phyloP scores from a whole-genome alignment of 2,888 invertebrate species.

The Enoplolaimus lenunculus region DNA sequence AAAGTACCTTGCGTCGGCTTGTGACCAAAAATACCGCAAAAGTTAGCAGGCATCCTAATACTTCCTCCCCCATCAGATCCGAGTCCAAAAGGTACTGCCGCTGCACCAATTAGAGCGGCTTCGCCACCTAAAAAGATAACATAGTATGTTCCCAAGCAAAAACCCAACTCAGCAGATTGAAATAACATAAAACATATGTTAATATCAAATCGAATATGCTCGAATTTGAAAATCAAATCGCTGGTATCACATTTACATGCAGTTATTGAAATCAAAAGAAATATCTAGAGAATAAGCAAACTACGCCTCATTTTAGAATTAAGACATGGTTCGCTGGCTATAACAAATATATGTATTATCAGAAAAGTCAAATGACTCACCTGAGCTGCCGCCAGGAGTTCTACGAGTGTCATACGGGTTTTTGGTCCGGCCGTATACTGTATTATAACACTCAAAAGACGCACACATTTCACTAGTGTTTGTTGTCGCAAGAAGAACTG shows the following conservation, averaged over 20 bases:
- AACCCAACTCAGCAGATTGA: no score
- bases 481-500: slow-evolving; percentile 63
- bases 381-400: slow-evolving; percentile 60
- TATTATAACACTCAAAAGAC: slow-evolving; percentile 69
- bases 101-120: slow-evolving; percentile 53
- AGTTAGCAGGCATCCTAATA: slow-evolving; percentile 75
- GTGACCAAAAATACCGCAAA: slow-evolving; percentile 72
- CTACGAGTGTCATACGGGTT: slow-evolving; percentile 66
- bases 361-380: no score
- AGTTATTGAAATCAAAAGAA: no score
- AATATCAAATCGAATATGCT: no score
- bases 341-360: no score
- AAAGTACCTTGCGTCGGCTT: slow-evolving; percentile 57
- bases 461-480: slow-evolving; percentile 75
- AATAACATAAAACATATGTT: no score
- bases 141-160: no score
- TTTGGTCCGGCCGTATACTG: slow-evolving; percentile 58
- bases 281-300: no score
- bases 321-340: no score
- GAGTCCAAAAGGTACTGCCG: slow-evolving; percentile 66
- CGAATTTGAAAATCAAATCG: no score
- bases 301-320: no score
- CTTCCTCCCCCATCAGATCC: slow-evolving; percentile 95
- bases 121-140: slow-evolving; percentile 39
- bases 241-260: no score